Base-by-base conservation (phyloP, 2,888 invertebrate species). In the Hydrotaea diabolus region DNA sequence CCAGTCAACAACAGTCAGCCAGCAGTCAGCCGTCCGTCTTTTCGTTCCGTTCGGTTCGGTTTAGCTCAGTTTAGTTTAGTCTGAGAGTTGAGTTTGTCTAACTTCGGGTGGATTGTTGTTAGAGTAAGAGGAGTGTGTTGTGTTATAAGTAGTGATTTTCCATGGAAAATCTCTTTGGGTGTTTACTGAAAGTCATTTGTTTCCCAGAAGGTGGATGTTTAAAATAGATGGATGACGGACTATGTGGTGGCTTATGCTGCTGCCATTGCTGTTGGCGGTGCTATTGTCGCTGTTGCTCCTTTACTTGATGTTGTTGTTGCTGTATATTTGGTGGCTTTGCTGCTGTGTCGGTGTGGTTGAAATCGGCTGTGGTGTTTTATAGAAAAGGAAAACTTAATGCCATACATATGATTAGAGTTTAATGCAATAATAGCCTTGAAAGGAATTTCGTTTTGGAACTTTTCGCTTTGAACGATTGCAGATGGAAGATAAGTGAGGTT, bases 181-280 rank as follows among this genome's bases (percentile, higher is more conserved):
- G 86, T 86, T 83, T 86, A 85, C 86, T 74, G 82, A 80, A 81
- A 85, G 83, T 86, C 85, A 85, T 86, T 86, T 86, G 86, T 81
- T 85, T 81, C 85, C 85, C 82, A 82, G 86, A 85, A 86, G 86
- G 86, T 86, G 86, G 86, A 85, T 82, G 80, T 71, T 83, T 83
- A 80, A 86, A 85, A 77, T 85, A 80, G 77, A 78, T 85, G 82
- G 77, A 55, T 85, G 82, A 80, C 64, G 77, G 82, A 77, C 79
- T 79, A 31, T 82, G 73, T 79, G 79, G 43, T 62, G 46, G 59
- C 75, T 80, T 80, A 64, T 21, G 69, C 43, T 39, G 66, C 17
- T 53, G 31, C 80, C 73, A 21, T 0, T 66, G 46, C 8, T 49
- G 66, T 0, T 66, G 66, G 13, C 43, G 69, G 43, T 43, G 66